phyloP scores from a whole-genome alignment of 2,113 vertebrate genomes.

The Gobio gobio region DNA sequence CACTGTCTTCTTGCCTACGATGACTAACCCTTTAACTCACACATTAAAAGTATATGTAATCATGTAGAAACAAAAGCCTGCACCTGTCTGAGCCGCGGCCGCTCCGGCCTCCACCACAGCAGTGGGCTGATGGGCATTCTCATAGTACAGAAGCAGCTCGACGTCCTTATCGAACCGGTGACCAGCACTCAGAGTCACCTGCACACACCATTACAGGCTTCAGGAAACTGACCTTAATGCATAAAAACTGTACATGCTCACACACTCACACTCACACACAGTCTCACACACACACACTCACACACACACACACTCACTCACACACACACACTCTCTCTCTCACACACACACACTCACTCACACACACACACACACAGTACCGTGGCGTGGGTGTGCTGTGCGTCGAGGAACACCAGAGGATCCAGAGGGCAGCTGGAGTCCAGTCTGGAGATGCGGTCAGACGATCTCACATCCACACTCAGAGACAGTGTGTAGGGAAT shows the following conservation, averaged over 20 bases:
- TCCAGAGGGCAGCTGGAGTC: conserved; percentile 77
- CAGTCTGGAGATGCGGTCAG: conserved; percentile 75
- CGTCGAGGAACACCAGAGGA: conserved; percentile 69
- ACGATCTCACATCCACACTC: conserved; percentile 69
- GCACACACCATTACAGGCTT: conserved; percentile 23
- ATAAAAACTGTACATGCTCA: not conserved
- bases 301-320: not conserved
- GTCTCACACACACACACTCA: not conserved
- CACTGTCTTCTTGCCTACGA: too few relatives aligned
- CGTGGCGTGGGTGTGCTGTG: conserved; percentile 73
- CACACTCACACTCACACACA: not conserved
- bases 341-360: too few relatives aligned
- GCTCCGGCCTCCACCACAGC: conserved; percentile 51
- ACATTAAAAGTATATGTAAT: not conserved
- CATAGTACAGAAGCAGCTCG: conserved; percentile 51
- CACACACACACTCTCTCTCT: not conserved
- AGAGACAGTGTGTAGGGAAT: conserved; percentile 79
- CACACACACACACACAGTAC: conserved; percentile 58
- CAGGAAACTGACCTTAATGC: not conserved
- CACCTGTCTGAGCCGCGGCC: conserved; percentile 28
- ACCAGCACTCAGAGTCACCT: conserved; percentile 46
- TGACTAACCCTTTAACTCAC: too few relatives aligned
- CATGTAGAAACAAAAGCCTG: not conserved
- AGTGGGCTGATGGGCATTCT: conserved; percentile 51
- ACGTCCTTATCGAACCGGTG: conserved; percentile 49